phyloP scores from a whole-genome alignment of 2,797 vertebrate species.

The Mallotus villosus region DNA sequence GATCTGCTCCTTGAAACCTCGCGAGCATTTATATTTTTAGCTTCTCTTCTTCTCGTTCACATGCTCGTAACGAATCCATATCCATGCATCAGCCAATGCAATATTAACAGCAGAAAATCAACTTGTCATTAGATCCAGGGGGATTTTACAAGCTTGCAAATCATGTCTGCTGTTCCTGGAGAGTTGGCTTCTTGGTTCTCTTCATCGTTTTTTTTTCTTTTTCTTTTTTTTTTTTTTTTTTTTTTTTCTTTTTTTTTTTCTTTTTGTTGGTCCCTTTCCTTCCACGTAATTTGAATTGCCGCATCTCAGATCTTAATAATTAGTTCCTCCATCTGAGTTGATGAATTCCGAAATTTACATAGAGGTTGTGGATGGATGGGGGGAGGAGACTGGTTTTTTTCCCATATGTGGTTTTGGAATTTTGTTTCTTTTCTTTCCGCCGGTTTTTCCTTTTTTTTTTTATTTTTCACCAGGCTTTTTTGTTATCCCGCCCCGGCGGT shows the following conservation, averaged over 20 bases:
- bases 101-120: constrained; percentile 99
- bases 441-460: too few relatives aligned
- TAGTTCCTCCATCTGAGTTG: too few relatives aligned
- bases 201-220: constrained; percentile 81
- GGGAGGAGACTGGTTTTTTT: too few relatives aligned
- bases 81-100: constrained; percentile 99
- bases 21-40: constrained; percentile 99
- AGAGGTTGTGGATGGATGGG: too few relatives aligned
- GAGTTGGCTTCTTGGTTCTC: constrained; percentile 86
- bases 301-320: constrained; percentile 87
- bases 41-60: too few relatives aligned
- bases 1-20: constrained; percentile 99
- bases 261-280: constrained; percentile 86
- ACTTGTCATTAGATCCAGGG: constrained; percentile 99
- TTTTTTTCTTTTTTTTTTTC: too few relatives aligned
- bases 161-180: constrained; percentile 96
- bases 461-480: too few relatives aligned
- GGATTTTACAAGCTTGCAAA: constrained; percentile 99
- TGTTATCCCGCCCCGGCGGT: too few relatives aligned
- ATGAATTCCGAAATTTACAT: too few relatives aligned
- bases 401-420: too few relatives aligned
- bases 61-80: constrained; percentile 99
- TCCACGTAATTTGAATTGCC: constrained; percentile 86
- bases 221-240: constrained; percentile 82
- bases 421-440: too few relatives aligned